Percentiles rank a stretch among this genome's conserved stretches.
These are phyloP conservation scores for Peucedramus taeniatus DNA, from an alignment of 2,113 vertebrate genomes.

Conservation along the genomic window DNA sequence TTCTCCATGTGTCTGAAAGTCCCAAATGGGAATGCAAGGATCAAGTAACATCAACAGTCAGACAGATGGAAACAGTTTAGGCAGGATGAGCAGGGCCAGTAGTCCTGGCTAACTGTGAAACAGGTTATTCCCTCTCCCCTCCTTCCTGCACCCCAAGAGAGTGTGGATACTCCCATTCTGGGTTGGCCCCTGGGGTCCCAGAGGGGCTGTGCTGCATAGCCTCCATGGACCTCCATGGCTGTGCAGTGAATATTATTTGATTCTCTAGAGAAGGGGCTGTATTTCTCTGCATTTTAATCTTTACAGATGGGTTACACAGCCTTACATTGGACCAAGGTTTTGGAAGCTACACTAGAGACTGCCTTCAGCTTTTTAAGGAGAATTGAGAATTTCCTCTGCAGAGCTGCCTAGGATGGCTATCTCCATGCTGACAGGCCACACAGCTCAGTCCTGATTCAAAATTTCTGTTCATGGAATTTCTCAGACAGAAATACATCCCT, in stretches of 20 bases:
- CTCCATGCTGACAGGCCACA: fast-evolving
- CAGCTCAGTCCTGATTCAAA: background rate
- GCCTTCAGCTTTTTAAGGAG: background rate
- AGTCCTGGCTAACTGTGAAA: background rate
- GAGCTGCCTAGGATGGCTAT: background rate
- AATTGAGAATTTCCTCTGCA: background rate
- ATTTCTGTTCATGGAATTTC: background rate
- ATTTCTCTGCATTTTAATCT: background rate
- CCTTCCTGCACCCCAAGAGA: background rate
- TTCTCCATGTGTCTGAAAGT: fast-evolving
- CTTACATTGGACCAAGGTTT: background rate
- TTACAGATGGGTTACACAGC: background rate
- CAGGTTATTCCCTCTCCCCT: background rate
- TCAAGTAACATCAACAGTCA: background rate
- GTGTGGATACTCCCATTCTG: background rate
- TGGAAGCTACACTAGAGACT: background rate
- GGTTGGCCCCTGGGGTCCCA: background rate
- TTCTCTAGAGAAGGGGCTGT: background rate
- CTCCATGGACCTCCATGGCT: background rate
- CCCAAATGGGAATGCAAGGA: background rate
- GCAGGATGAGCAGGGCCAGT: background rate
- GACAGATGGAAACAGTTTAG: background rate
- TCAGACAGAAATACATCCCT: background rate
- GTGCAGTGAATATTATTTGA: background rate
- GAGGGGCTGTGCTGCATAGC: background rate